Conservation (phyloP, 2,888 invertebrate species). For the Ectropis crepuscularia region DNA sequence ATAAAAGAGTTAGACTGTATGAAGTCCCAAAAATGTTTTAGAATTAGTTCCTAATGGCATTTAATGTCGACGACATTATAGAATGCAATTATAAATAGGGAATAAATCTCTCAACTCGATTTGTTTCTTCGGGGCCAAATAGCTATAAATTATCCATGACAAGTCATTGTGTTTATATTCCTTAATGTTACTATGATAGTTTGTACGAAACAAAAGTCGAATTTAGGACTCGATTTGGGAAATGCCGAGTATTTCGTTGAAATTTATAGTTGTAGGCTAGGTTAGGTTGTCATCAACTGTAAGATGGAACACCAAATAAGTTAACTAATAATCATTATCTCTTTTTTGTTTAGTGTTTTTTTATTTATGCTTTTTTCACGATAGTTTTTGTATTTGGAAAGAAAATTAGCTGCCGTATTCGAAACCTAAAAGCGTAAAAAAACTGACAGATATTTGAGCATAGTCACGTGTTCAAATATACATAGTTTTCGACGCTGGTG, state of each 20-base stretch:
- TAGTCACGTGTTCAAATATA: too few species aligned
- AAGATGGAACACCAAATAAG: constrained; percentile 65
- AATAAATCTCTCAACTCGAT: constrained; percentile 66
- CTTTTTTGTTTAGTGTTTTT: too few species aligned
- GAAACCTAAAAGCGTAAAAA: too few species aligned
- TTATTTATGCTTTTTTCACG: too few species aligned
- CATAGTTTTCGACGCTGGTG: too few species aligned
- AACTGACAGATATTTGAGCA: too few species aligned
- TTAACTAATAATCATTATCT: constrained; percentile 17
- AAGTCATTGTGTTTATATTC: constrained; percentile 69
- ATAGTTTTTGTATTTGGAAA: too few species aligned
- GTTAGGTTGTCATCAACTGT: constrained; percentile 50
- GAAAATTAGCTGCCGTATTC: too few species aligned
- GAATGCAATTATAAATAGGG: constrained; percentile 45
- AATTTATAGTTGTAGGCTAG: constrained; percentile 47
- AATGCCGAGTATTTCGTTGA: constrained; percentile 54
- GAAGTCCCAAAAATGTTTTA: constrained; percentile 39
- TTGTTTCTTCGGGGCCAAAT: constrained; percentile 81
- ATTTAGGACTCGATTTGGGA: constrained; percentile 47
- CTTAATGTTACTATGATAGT: constrained; percentile 41
- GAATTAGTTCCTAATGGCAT: constrained; percentile 61
- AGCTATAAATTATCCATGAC: constrained; percentile 77
- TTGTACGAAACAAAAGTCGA: constrained; percentile 29
- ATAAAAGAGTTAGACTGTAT: constrained; percentile 33
- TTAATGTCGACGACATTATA: constrained; percentile 51